Evolutionary conservation across 2,797 vertebrate species (phyloP).

Genomic region (Myiotriccus ornatus): DNA sequence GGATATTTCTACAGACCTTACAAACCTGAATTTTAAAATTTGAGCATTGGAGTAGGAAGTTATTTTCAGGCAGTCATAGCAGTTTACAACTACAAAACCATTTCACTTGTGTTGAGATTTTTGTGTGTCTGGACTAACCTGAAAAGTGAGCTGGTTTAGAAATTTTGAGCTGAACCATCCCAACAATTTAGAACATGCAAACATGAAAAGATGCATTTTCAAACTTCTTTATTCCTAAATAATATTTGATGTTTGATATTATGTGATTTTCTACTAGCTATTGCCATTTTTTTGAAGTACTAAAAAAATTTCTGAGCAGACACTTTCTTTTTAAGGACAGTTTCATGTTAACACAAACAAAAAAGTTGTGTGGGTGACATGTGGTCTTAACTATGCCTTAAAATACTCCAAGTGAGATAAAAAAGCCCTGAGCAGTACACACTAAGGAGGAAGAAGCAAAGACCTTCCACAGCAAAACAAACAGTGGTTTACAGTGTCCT

Average conservation of each 20-base stretch:
- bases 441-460: neutral
- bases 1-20: neutral
- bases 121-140: neutral
- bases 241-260: neutral
- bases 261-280: neutral
- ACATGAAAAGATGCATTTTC: neutral
- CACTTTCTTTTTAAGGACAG: neutral
- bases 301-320: neutral
- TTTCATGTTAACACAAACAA: neutral
- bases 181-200: neutral
- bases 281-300: neutral
- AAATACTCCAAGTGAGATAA: neutral
- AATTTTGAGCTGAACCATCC: neutral
- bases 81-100: neutral
- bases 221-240: neutral
- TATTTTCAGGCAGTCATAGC: neutral
- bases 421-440: neutral
- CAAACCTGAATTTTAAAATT: neutral
- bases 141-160: neutral
- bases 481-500: neutral
- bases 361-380: neutral
- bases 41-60: neutral
- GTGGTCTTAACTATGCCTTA: neutral
- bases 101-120: neutral
- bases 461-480: neutral